Evolutionary conservation across 2,888 invertebrate genomes (phyloP), one percentile per base, ranked within the genome.

Genomic region (Phoenoteleia sp.): DNA sequence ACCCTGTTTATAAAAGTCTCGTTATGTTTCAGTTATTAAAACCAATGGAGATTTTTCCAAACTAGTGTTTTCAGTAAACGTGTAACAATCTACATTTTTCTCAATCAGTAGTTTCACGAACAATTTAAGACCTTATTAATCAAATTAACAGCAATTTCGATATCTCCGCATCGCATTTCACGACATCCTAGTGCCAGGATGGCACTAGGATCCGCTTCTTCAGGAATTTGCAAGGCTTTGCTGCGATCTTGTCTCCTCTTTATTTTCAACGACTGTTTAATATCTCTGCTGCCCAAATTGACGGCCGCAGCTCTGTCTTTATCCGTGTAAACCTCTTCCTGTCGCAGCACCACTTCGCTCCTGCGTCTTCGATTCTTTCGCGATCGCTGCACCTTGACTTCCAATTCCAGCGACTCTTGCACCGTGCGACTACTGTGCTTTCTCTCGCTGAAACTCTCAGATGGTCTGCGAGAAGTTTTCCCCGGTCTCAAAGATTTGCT

Each of bases 231-330:
- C 58, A 97, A 92, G 0, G 96, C 95, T 88, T 95, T 96, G 88
- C 96, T 96, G 25, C 97, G 95, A 91, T 98, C 98, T 84, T 97
- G 96, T 87, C 96, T 96, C 88, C 97, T 95, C 91, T 98, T 98
- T 88, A 97, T 94, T 91, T 96, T 97, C 85, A 98, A 94, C 36
- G 97, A 97, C 87, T 97, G 96, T 91, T 98, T 98, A 84, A 98
- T 98, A 91, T 98, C 98, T 84, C 96, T 96, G n/a, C 96, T 96
- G 0, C 97, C 97, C 95, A 97, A 93, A 90, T 97, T 97, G 15
- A 98, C 98, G 0, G 98, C 98, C 0, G 98, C 98, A 0, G 98
- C 98, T 5, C 98, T 95, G 92, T 98, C 98, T 91, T 98, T 98
- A 92, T 98, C 98, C 19, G 98, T 98, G 91, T 98, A 98, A 21